These are phyloP conservation scores for Origma solitaria DNA, from an alignment of 2,113 vertebrate species.

Conservation along the genomic window DNA sequence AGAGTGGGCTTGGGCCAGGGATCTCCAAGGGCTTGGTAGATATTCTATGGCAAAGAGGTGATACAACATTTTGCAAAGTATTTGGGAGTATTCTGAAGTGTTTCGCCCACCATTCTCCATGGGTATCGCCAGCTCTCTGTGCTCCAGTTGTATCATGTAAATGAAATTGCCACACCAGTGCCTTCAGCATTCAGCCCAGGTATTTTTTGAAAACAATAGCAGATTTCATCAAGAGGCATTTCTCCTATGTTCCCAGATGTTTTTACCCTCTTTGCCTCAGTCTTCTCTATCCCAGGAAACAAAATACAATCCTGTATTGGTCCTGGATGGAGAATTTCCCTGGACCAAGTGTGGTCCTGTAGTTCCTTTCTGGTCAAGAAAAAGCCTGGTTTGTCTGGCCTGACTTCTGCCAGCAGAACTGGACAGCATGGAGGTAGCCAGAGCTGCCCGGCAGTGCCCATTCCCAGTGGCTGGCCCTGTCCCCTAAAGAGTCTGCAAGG, in stretches of 20 bases:
- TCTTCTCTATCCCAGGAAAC: background rate
- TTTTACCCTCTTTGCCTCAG: fast-evolving
- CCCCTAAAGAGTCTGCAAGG: background rate
- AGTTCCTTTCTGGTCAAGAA: background rate
- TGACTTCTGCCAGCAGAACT: background rate
- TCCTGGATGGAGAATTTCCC: background rate
- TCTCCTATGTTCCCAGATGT: background rate
- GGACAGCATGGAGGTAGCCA: background rate
- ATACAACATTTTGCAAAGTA: background rate
- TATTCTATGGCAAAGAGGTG: background rate
- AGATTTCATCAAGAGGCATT: background rate
- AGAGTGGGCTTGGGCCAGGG: background rate
- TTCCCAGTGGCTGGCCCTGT: background rate
- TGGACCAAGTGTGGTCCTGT: background rate
- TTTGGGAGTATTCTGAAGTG: background rate
- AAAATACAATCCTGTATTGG: fast-evolving
- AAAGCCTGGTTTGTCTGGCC: background rate
- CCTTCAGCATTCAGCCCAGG: background rate
- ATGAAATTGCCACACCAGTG: background rate
- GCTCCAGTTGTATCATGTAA: background rate
- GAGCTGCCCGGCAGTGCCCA: background rate
- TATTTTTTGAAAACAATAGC: background rate
- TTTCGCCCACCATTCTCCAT: background rate
- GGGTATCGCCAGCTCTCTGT: background rate
- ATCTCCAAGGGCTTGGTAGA: background rate